Conservation (phyloP, 2,888 invertebrate genomes). For the Heliconius hortense region DNA sequence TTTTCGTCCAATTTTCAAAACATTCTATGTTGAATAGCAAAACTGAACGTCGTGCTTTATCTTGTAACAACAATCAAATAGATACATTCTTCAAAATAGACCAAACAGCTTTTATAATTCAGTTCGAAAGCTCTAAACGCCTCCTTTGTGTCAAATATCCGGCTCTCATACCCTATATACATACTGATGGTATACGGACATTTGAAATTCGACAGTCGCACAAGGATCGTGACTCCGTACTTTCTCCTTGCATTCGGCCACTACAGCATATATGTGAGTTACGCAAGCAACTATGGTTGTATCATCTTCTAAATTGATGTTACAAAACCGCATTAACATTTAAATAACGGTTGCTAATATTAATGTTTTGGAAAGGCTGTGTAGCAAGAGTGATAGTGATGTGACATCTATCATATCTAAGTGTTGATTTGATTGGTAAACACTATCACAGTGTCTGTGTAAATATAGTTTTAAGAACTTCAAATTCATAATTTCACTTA, state of each 20-base stretch:
- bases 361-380: constrained; percentile 17
- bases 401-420: neutral
- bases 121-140: constrained; percentile 5
- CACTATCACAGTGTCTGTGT: neutral
- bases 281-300: constrained; percentile 32
- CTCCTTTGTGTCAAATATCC: neutral
- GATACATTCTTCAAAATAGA: neutral
- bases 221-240: constrained; percentile 36
- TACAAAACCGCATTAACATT: constrained; percentile 22
- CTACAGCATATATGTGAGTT: constrained; percentile 22
- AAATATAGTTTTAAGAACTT: too few species aligned
- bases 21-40: too few species aligned
- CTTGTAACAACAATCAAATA: neutral
- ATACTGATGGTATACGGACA: constrained; percentile 34
- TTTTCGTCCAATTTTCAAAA: too few species aligned
- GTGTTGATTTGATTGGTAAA: neutral
- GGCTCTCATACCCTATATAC: constrained; percentile 18
- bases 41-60: too few species aligned
- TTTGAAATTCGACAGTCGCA: constrained; percentile 30
- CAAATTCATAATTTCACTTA: too few species aligned
- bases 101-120: neutral
- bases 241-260: constrained; percentile 35
- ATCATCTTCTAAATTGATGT: constrained; percentile 33
- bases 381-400: constrained; percentile 2
- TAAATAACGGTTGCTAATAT: constrained; percentile 19